phyloP scores from a whole-genome alignment of 2,113 vertebrate genomes.

The Podiceps cristatus region DNA sequence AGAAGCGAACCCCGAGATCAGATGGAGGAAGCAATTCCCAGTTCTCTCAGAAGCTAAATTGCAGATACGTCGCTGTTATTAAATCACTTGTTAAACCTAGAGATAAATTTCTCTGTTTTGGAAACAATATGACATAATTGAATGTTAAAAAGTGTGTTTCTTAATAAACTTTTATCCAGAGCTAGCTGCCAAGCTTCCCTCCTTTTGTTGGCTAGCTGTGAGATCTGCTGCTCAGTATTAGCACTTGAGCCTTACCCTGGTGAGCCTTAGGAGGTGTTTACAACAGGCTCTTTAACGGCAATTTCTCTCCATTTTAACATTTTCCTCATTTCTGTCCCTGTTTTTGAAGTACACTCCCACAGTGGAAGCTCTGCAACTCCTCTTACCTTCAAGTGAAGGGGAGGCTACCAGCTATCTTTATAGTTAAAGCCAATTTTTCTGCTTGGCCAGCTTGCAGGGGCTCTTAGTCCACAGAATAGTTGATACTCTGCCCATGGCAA shows the following conservation, averaged over 20 bases:
- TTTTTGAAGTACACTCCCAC: constrained; percentile 25
- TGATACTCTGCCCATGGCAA: constrained; percentile 53
- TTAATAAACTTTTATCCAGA: neutral
- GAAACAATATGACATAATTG: neutral
- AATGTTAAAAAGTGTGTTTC: neutral
- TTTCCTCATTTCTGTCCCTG: constrained; percentile 49
- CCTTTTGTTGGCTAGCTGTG: neutral
- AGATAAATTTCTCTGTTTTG: neutral
- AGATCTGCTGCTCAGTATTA: neutral
- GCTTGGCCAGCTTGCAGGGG: constrained; percentile 50
- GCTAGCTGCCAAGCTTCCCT: neutral
- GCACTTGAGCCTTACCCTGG: neutral
- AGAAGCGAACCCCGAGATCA: neutral
- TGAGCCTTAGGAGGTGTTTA: constrained; percentile 6
- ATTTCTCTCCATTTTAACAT: constrained; percentile 43
- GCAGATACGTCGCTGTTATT: neutral
- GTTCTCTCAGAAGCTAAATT: neutral
- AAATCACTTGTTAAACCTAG: neutral
- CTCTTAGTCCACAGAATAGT: constrained; percentile 61
- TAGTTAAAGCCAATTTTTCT: constrained; percentile 48
- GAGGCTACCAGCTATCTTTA: constrained; percentile 66
- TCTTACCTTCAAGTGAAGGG: constrained; percentile 58
- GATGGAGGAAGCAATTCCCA: neutral
- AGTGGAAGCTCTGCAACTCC: constrained; percentile 37
- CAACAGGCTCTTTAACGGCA: neutral